A percentile compares a stretch with the other conserved stretches of the same genome.
phyloP scores from a whole-genome alignment of 2,113 vertebrate genomes.

The Ophiodon elongatus region DNA sequence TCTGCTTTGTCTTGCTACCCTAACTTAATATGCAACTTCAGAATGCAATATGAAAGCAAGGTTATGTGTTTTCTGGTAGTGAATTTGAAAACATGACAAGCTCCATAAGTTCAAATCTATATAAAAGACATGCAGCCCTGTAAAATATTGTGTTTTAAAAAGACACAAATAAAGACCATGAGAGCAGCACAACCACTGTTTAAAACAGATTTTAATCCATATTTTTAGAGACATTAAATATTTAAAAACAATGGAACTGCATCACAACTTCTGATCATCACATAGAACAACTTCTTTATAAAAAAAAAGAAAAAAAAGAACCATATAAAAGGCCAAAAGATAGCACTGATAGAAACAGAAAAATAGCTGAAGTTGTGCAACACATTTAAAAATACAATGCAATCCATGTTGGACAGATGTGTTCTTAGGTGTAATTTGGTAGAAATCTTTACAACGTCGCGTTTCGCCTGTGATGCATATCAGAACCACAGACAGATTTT shows the following conservation, averaged over 20 bases:
- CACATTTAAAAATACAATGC: slow-evolving; percentile 90
- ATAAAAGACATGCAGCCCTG: neutral
- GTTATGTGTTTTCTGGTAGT: neutral
- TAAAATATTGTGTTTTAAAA: neutral
- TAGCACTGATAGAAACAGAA: slow-evolving; percentile 87
- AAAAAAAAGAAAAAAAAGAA: slow-evolving; percentile 89
- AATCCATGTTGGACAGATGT: slow-evolving; percentile 86
- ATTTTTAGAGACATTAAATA: slow-evolving; percentile 92
- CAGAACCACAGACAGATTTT: slow-evolving; percentile 31
- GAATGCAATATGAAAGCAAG: neutral
- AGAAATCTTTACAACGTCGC: slow-evolving; percentile 84
- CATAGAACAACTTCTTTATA: slow-evolving; percentile 89
- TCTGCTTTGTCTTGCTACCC: neutral
- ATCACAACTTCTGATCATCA: slow-evolving; percentile 94
- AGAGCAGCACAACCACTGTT: slow-evolving; percentile 70
- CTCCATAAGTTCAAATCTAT: neutral
- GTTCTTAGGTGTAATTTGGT: slow-evolving; percentile 87
- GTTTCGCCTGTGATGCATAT: slow-evolving; percentile 79
- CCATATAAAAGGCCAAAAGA: slow-evolving; percentile 91
- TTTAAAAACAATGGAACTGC: slow-evolving; percentile 97
- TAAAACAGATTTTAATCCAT: slow-evolving; percentile 91
- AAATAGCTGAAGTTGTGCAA: slow-evolving; percentile 87
- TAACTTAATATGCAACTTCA: neutral
- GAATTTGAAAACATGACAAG: neutral
- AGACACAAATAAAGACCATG: neutral